These are phyloP conservation scores for Poeciliopsis occidentalis DNA, from an alignment of 2,113 vertebrate species.

Conservation along the genomic window DNA sequence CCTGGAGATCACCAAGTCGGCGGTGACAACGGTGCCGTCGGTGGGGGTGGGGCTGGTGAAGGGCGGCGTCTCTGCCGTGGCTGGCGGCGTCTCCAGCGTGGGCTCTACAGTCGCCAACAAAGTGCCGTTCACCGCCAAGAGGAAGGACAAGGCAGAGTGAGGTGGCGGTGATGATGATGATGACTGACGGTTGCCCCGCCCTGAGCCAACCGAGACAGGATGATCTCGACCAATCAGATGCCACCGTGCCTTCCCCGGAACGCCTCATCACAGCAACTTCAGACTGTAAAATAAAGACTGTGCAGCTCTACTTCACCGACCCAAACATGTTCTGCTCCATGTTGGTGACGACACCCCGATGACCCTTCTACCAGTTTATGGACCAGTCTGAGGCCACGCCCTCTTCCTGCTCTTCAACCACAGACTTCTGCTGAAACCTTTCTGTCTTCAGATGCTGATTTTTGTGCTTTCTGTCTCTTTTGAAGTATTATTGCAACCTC, in stretches of 20 bases:
- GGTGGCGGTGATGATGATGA: background rate
- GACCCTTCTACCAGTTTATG: conserved; percentile 38
- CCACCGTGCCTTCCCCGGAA: conserved; percentile 41
- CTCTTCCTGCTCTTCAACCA: conserved; percentile 21
- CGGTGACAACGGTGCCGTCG: conserved; percentile 76
- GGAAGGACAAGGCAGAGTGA: conserved; percentile 85
- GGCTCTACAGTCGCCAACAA: conserved; percentile 80
- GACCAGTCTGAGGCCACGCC: conserved; percentile 22
- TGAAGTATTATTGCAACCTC: conserved; percentile 31
- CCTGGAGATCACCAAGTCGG: conserved; percentile 80
- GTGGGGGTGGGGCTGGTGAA: conserved; percentile 81
- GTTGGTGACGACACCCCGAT: conserved; percentile 21
- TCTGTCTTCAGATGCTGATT: conserved; percentile 33
- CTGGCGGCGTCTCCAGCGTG: conserved; percentile 79
- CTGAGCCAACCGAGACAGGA: conserved; percentile 58
- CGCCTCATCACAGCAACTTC: conserved; percentile 6
- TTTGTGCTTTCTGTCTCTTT: conserved; percentile 20
- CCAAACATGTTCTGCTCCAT: background rate
- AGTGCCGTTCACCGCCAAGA: conserved; percentile 80
- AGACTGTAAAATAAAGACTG: conserved; percentile 17
- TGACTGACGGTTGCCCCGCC: conserved; percentile 42
- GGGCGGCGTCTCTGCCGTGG: conserved; percentile 79
- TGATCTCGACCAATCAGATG: conserved; percentile 50
- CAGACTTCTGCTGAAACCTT: conserved; percentile 30
- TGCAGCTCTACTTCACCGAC: conserved; percentile 12